Evolutionary conservation across 2,113 vertebrate species (phyloP).

Genomic region (Asarcornis scutulata): DNA sequence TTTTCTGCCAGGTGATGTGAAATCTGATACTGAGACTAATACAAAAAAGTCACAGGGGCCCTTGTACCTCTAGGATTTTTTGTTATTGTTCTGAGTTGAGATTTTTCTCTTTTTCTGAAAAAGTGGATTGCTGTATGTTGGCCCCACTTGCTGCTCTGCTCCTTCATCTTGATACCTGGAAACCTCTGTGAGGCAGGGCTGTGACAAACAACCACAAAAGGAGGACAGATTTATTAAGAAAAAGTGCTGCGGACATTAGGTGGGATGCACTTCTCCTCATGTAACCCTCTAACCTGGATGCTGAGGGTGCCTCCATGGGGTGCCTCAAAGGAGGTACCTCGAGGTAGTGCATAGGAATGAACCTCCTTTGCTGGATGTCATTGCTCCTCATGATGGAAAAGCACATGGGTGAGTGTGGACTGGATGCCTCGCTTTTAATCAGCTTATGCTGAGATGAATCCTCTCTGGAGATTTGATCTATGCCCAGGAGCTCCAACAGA

Average conservation of each 20-base stretch:
- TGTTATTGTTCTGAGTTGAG: neutral
- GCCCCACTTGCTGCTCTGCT: neutral
- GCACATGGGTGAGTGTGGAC: neutral
- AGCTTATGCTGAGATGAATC: neutral
- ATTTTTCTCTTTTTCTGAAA: neutral
- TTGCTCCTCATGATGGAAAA: neutral
- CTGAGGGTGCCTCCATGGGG: neutral
- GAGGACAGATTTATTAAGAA: neutral
- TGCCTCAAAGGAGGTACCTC: neutral
- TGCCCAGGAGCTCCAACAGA: neutral
- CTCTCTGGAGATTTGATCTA: no score
- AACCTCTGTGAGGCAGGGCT: neutral
- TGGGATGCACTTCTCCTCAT: neutral
- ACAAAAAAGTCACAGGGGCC: neutral
- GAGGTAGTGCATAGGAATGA: neutral
- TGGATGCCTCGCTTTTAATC: neutral
- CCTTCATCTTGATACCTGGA: neutral
- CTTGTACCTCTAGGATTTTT: neutral
- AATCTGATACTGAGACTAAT: neutral
- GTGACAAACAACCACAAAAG: neutral
- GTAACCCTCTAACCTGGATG: neutral
- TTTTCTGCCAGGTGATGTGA: neutral
- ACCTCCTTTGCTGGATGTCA: neutral
- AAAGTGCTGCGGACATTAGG: neutral
- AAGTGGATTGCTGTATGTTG: neutral